Evolutionary conservation across 2,888 invertebrate genomes (phyloP), one percentile per base, ranked within the genome.

Genomic region (Orthonychiurus folsomi): DNA sequence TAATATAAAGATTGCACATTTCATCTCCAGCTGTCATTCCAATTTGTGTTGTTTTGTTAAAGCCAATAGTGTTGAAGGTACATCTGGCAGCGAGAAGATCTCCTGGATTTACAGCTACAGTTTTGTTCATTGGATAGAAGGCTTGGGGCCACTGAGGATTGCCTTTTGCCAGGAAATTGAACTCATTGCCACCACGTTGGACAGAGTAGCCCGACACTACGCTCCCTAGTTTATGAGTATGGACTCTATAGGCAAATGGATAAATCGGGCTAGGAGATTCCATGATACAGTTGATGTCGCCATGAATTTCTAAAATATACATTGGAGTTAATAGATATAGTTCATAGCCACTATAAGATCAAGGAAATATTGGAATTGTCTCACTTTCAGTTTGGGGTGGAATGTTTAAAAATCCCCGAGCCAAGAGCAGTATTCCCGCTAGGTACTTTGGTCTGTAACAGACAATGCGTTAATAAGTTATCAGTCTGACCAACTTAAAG

Each of bases 131-230:
- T 27, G 80, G 80, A 73, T 82, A 82, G 75, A 83, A 83, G 18
- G 82, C 79, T 78, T 83, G 83, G 0, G 83, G 83, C 82, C 82
- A 82, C 69, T 82, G 81, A 1, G 83, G 83, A 74, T 82, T 82
- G 53, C 80, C 72, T 81, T 81, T 27, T 20, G 80, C 81, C 61
- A 81, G 71, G 65, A 74, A 69, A 2, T 70, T 73, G 74, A 76
- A 77, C 26, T 72, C 62, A 12, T 73, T 63, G 64, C 57, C 59
- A 64, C 67, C 61, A 65, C 63, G 9, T 59, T 75, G 73, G 62
- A 75, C 75, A 48, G 75, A 73, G 64, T 77, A 78, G 37, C 76
- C 79, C 2, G 78, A 75, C 3, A 80, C 77, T 21, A 80, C 79
- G 2, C 66, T 73, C 74, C 80, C 79, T 56, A 82, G 75, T 27